Base-by-base conservation (phyloP, 2,797 vertebrate genomes). In the Oceanodroma leucorhoa region DNA sequence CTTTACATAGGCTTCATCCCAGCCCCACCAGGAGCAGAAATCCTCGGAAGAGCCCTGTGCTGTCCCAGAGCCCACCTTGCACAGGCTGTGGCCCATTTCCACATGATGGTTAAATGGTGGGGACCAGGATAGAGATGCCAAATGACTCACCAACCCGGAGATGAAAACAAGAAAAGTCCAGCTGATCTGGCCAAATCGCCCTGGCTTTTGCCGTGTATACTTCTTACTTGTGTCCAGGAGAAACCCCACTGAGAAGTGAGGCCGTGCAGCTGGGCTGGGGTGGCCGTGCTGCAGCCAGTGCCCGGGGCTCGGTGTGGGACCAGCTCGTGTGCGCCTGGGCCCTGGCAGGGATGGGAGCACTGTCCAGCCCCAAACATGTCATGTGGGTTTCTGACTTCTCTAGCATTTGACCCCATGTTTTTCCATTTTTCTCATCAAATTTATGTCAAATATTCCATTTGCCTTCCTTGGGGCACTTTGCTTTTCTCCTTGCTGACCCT, bases 221-320 rank as follows among this genome's bases (percentile, higher is more conserved):
- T 81, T 58, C 57, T 71, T n/a, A 7, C 5, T 43, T 36, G 30
- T 0, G 8, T 6, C 3, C 15, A 5, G n/a, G 40, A 91, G 50
- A 92, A 86, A 32, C 20, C 18, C 40, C 32, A 0, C 29, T 7
- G 29, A 1, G 2, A 93, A 78, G 21, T 7, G 41, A 48, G 32
- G n/a, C 48, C 0, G 0, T 29, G 24, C 30, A 23, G 15, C 5
- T 2, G 8, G 50, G 19, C 22, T 81, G 87, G n/a, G 46, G 29
- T 0, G 3, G 32, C 41, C 5, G 1, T 0, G 0, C 15, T 70
- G n/a, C 30, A 72, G 40, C 32, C 69, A 9, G 13, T 11, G 29
- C 50, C 67, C 0, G 1, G 34, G 30, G 11, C 14, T 76, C 19
- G 2, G 4, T 72, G 11, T 57, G 29, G 29, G 54, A 34, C 20